Percentiles rank a stretch among this genome's conserved stretches.
These are phyloP conservation scores for Lysandra coridon DNA, from an alignment of 2,888 invertebrate species.

Conservation along the genomic window DNA sequence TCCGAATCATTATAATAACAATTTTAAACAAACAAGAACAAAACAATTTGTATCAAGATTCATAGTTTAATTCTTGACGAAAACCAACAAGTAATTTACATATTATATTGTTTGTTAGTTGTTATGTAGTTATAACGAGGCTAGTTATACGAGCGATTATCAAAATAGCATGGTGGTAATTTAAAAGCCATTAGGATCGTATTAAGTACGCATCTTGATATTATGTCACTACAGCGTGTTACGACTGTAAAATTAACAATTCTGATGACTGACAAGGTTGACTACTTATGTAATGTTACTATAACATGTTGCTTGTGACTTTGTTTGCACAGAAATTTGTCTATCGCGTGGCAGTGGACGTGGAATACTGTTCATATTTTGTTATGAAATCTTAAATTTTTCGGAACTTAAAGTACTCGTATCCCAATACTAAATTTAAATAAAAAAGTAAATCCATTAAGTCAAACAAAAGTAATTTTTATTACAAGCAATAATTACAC, in stretches of 20 bases:
- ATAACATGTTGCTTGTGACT: not conserved
- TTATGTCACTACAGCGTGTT: not conserved
- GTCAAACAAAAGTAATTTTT: too few species aligned
- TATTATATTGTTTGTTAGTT: not conserved
- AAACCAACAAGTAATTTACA: not conserved
- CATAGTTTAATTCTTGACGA: not conserved
- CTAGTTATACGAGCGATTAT: not conserved
- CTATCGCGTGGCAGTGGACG: too few species aligned
- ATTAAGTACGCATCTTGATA: constrained; percentile 13
- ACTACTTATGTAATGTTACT: not conserved
- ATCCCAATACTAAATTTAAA: too few species aligned
- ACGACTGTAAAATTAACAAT: not conserved
- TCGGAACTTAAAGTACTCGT: too few species aligned
- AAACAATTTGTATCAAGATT: not conserved
- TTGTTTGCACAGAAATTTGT: not conserved
- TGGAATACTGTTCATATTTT: too few species aligned
- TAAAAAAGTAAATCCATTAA: too few species aligned
- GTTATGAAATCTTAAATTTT: too few species aligned
- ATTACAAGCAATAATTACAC: too few species aligned
- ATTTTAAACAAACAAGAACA: not conserved
- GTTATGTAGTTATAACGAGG: not conserved
- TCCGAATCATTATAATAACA: not conserved
- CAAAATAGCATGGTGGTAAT: constrained; percentile 15
- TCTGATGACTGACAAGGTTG: not conserved
- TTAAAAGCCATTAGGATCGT: constrained; percentile 22